These are phyloP conservation scores for Rugalucina vietnamica DNA, from an alignment of 2,888 invertebrate species.

Conservation along the genomic window DNA sequence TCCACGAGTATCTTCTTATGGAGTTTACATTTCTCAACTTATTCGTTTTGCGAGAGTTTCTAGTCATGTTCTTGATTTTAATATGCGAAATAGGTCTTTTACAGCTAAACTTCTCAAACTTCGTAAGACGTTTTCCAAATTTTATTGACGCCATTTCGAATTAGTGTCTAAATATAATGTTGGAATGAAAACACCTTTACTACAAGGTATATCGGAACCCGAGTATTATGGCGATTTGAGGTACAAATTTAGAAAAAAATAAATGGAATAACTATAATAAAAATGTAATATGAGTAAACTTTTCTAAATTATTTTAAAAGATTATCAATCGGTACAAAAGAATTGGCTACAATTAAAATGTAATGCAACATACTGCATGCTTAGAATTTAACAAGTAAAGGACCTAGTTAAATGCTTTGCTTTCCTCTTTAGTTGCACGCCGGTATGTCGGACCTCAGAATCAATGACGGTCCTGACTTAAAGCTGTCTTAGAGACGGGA, in stretches of 20 bases:
- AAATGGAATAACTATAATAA: neutral
- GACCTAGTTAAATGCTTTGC: no score
- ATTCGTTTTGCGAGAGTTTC: neutral
- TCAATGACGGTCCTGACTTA: no score
- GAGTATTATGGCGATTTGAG: neutral
- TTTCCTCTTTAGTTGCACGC: no score
- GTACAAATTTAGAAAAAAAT: neutral
- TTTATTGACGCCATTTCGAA: neutral
- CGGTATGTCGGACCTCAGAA: no score
- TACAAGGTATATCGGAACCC: neutral
- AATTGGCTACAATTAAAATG: neutral
- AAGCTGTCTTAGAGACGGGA: no score
- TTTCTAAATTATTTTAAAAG: neutral
- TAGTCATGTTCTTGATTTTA: neutral
- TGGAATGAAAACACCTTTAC: neutral
- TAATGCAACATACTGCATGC: no score
- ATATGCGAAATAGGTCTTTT: neutral
- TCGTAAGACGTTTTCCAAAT: conserved; percentile 11
- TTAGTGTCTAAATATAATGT: neutral
- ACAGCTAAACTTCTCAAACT: neutral
- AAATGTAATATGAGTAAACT: neutral
- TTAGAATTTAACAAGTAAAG: no score
- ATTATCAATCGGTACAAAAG: neutral
- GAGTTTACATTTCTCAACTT: conserved; percentile 7
- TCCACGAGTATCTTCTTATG: neutral